Evolutionary conservation across 2,797 vertebrate genomes (phyloP), one percentile per base, ranked within the genome.

Genomic region (Sandelia bainsii): DNA sequence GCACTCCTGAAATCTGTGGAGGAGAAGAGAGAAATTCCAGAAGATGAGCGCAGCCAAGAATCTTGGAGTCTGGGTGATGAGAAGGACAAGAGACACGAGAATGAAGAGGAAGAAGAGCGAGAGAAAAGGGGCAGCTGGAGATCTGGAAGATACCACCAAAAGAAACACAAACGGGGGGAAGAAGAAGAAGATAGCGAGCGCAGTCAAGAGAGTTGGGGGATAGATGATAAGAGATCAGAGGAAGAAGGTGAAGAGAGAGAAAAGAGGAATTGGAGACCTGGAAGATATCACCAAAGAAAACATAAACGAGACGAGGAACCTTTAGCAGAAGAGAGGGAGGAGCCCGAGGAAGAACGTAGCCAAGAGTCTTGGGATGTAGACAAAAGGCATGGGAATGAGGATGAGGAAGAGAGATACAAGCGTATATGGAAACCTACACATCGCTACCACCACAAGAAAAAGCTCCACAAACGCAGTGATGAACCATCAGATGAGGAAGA

Each of bases 41-140:
- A 92, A 20, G 85, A 93, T 0, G 92, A 94, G 12, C 90, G 84
- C 58, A 93, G 91, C 81, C 93, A 94, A 69, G 94, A 94, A 65
- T 92, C 92, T 56, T 94, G 93, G 90, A 90, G 62, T 72, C 62
- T 90, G 19, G 86, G 77, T 7, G 88, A 90, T 0, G 86, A 95
- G 6, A 91, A 89, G 67, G 87, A 93, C 27, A 92, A 89, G 50
- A 86, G 75, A 58, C 74, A 68, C 0, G 71, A 54, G 4, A 58
- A 79, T 0, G 39, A 75, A 23, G 90, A 73, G 34, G 32, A 69
- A 17, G 77, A 67, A 27, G 79, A 87, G 17, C 64, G 88, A 13
- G 87, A 92, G 53, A 85, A 78, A 85, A 89, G 85, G 64, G 73
- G 68, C 37, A 42, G 42, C 54, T 93, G 84, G 85, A 91, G 40